phyloP scores from a whole-genome alignment of 2,797 vertebrate species.

The Macropodus opercularis region DNA sequence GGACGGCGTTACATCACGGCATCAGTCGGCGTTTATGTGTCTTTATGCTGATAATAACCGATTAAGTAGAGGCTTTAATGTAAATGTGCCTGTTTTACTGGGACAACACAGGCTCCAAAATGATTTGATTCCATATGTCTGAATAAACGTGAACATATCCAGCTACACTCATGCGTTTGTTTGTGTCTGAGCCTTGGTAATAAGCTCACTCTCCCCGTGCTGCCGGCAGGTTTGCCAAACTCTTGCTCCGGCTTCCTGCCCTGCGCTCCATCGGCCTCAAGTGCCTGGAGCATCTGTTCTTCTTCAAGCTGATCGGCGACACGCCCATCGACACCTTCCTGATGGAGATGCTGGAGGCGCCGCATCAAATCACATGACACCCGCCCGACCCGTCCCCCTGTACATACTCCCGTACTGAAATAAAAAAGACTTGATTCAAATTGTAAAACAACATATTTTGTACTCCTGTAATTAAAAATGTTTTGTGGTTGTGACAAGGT shows the following conservation, averaged over 20 bases:
- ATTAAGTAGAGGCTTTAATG: too few relatives aligned
- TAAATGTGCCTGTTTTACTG: too few relatives aligned
- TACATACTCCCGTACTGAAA: slow-evolving; percentile 76
- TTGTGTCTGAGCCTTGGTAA: background rate
- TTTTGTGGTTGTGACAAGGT: slow-evolving; percentile 51
- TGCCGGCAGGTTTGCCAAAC: slow-evolving; percentile 88
- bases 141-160: too few relatives aligned
- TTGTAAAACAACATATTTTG: slow-evolving; percentile 80
- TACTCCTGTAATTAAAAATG: slow-evolving; percentile 74
- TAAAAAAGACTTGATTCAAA: slow-evolving; percentile 70
- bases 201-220: background rate
- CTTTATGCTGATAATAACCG: too few relatives aligned
- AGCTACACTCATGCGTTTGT: background rate
- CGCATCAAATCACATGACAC: slow-evolving; percentile 89
- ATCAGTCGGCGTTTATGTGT: too few relatives aligned
- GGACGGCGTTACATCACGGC: slow-evolving; percentile 1
- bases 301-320: slow-evolving; percentile 97
- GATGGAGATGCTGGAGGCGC: slow-evolving; percentile 98
- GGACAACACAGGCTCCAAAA: too few relatives aligned
- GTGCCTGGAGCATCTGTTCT: slow-evolving; percentile 96
- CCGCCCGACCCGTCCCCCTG: slow-evolving; percentile 61
- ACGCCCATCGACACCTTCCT: slow-evolving; percentile 98
- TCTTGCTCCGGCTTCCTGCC: slow-evolving; percentile 91
- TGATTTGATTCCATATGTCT: too few relatives aligned
- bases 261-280: slow-evolving; percentile 95